These are phyloP conservation scores for Physocephala rufipes DNA, from an alignment of 2,888 invertebrate genomes.

Conservation along the genomic window DNA sequence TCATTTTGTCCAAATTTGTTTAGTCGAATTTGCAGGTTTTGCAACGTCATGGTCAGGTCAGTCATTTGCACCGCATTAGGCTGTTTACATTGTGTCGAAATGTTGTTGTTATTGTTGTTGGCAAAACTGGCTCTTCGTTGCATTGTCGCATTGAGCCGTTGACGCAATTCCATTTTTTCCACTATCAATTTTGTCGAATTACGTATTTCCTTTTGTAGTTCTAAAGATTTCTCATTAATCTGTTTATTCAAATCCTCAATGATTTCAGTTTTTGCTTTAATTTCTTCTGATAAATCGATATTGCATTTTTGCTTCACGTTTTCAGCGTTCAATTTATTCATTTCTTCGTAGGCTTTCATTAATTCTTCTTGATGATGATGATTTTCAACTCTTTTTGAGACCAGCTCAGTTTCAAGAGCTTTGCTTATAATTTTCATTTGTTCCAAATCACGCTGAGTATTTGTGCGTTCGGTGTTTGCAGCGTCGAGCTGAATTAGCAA, in stretches of 20 bases:
- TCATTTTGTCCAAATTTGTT: no score
- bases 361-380: no score
- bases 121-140: background rate
- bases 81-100: no score
- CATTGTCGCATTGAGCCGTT: background rate
- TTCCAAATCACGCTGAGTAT: background rate
- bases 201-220: conserved; percentile 23
- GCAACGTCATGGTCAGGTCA: no score
- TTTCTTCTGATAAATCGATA: background rate
- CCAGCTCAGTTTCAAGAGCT: background rate
- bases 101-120: no score
- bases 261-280: background rate
- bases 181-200: conserved; percentile 11
- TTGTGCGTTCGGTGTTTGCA: background rate
- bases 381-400: background rate
- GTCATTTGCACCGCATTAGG: no score
- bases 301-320: background rate
- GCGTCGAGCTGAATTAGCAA: background rate
- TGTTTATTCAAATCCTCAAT: conserved; percentile 8
- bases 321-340: no score
- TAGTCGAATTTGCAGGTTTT: no score
- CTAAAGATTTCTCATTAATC: conserved; percentile 3
- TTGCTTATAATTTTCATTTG: background rate
- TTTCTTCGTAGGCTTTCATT: no score
- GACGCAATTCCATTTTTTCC: conserved; percentile 19